phyloP scores from a whole-genome alignment of 2,113 vertebrate species.

The Ceyx melanurus region DNA sequence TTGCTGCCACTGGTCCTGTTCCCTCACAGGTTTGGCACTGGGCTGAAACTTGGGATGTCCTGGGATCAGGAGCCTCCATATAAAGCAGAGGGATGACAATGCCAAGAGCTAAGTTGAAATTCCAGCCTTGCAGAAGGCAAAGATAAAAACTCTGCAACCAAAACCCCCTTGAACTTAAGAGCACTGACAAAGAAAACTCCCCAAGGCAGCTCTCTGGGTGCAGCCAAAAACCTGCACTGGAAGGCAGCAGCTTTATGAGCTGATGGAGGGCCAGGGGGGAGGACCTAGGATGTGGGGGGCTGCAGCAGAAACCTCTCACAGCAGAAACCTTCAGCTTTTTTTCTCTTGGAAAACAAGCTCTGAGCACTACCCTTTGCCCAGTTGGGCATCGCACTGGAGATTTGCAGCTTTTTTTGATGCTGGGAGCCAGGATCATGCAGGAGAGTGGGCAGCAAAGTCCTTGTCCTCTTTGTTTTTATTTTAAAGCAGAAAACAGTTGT shows the following conservation, averaged over 20 bases:
- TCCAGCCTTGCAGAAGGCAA: not conserved
- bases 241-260: not conserved
- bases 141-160: not conserved
- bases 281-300: not conserved
- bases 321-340: not conserved
- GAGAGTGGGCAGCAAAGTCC: not conserved
- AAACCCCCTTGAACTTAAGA: not conserved
- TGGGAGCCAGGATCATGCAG: not conserved
- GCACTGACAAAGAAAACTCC: not conserved
- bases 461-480: not conserved
- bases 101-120: not conserved
- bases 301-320: not conserved
- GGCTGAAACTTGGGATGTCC: not conserved
- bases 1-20: not conserved
- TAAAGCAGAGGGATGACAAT: not conserved
- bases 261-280: not conserved
- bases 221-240: not conserved
- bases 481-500: not conserved
- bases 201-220: not conserved
- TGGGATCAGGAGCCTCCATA: rapidly evolving
- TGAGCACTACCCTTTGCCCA: not conserved
- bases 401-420: not conserved
- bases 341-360: not conserved
- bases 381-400: not conserved
- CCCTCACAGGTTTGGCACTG: rapidly evolving